phyloP scores from a whole-genome alignment of 2,888 invertebrate genomes.

The Ypsolopha scabrella region DNA sequence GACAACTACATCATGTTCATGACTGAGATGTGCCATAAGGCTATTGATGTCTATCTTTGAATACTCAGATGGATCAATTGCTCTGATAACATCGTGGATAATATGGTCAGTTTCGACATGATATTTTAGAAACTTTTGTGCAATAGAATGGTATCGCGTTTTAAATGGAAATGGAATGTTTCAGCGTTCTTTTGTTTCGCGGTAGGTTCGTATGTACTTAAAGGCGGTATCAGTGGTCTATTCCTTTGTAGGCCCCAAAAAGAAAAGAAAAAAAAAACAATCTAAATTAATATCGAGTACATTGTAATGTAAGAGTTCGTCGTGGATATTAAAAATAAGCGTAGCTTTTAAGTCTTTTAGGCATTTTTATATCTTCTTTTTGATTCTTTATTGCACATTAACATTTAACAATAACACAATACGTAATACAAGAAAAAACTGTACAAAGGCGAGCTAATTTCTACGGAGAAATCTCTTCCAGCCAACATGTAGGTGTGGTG shows the following conservation, averaged over 20 bases:
- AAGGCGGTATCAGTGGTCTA: slow-evolving; percentile 41
- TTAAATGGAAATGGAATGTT: slow-evolving; percentile 56
- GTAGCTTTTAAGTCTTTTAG: too few species aligned
- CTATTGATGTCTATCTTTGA: slow-evolving; percentile 55
- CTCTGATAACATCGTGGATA: slow-evolving; percentile 45
- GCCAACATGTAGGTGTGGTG: too few species aligned
- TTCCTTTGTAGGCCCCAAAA: slow-evolving; percentile 62
- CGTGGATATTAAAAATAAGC: too few species aligned
- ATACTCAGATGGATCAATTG: slow-evolving; percentile 54
- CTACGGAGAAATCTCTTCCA: too few species aligned
- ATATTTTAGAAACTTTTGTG: slow-evolving; percentile 42
- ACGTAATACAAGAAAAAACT: too few species aligned
- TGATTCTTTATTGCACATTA: too few species aligned
- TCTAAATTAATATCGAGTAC: too few species aligned
- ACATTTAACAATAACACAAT: too few species aligned
- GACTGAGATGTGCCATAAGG: slow-evolving; percentile 48
- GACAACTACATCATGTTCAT: slow-evolving; percentile 44
- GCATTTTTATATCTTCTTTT: too few species aligned
- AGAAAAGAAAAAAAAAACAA: slow-evolving; percentile 30
- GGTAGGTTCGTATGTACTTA: slow-evolving; percentile 43
- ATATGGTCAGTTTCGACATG: slow-evolving; percentile 47
- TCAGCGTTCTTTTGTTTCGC: slow-evolving; percentile 59
- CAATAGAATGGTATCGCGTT: slow-evolving; percentile 54
- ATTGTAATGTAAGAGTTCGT: too few species aligned
- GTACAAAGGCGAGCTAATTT: too few species aligned